These are phyloP conservation scores for Sakesphorus luctuosus DNA, from an alignment of 2,113 vertebrate species.

Conservation along the genomic window DNA sequence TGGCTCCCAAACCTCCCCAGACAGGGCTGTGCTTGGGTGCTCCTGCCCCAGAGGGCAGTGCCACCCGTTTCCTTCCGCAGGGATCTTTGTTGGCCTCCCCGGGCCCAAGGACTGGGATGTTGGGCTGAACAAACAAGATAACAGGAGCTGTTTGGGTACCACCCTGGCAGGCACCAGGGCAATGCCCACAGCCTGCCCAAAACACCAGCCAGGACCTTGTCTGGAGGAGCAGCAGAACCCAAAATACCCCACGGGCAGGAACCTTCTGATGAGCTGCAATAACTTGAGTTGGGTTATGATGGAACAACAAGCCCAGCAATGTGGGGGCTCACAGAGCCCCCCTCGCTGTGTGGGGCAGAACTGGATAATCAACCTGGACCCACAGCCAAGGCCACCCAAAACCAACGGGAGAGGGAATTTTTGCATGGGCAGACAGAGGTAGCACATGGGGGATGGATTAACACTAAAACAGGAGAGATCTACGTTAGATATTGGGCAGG, in stretches of 20 bases:
- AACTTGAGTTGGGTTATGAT: not conserved
- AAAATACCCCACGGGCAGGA: not conserved
- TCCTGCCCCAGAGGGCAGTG: accelerated
- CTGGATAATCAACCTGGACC: accelerated
- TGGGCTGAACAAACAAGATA: not conserved
- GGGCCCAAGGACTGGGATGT: not conserved
- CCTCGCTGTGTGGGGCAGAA: no score
- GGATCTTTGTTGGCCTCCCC: not conserved
- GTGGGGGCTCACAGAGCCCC: not conserved
- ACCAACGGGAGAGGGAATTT: accelerated
- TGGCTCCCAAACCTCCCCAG: not conserved
- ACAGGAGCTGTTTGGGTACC: not conserved
- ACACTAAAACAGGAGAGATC: not conserved
- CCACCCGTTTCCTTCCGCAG: not conserved
- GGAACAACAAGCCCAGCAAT: not conserved
- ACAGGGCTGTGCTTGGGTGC: not conserved
- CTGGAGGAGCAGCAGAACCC: not conserved
- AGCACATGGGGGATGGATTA: accelerated
- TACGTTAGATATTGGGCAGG: not conserved
- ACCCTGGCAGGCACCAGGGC: not conserved
- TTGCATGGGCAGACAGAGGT: accelerated
- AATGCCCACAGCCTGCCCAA: not conserved
- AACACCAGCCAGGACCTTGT: not conserved
- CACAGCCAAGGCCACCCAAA: not conserved
- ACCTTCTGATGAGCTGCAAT: not conserved